Percentiles rank a stretch among this genome's conserved stretches.
phyloP scores from a whole-genome alignment of 2,888 invertebrate genomes.

The Mechanitis mazaeus region DNA sequence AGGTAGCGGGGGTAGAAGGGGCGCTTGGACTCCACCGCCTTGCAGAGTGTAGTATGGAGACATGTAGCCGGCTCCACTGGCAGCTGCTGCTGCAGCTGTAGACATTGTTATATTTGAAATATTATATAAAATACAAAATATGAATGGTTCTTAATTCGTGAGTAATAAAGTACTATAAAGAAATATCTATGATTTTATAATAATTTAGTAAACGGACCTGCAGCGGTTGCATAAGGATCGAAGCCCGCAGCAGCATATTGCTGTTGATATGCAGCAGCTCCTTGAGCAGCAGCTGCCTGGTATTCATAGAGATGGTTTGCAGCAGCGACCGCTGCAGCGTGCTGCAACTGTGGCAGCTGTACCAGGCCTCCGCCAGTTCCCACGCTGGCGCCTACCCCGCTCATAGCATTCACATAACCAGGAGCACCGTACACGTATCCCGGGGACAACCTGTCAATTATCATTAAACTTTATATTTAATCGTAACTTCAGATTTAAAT shows the following conservation, averaged over 20 bases:
- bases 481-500: slow-evolving; percentile 13
- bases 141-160: not conserved
- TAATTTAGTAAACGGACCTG: slow-evolving; percentile 68
- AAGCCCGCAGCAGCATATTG: slow-evolving; percentile 86
- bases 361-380: slow-evolving; percentile 81
- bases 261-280: slow-evolving; percentile 82
- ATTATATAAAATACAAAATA: not conserved
- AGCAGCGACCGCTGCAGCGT: slow-evolving; percentile 86
- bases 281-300: slow-evolving; percentile 85
- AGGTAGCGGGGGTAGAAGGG: slow-evolving; percentile 80
- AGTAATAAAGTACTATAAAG: not conserved
- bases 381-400: slow-evolving; percentile 70
- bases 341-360: slow-evolving; percentile 82
- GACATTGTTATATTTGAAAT: not conserved
- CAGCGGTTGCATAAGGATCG: slow-evolving; percentile 84
- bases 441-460: slow-evolving; percentile 65
- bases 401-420: slow-evolving; percentile 86
- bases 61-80: slow-evolving; percentile 82
- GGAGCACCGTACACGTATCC: slow-evolving; percentile 87
- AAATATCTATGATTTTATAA: not conserved
- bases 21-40: slow-evolving; percentile 75
- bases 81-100: slow-evolving; percentile 68
- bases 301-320: slow-evolving; percentile 91
- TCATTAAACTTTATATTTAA: slow-evolving; percentile 26
- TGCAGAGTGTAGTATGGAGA: slow-evolving; percentile 85